These are phyloP conservation scores for Gryon sp. DNA, from an alignment of 1,140 invertebrate genomes.

Conservation along the genomic window DNA sequence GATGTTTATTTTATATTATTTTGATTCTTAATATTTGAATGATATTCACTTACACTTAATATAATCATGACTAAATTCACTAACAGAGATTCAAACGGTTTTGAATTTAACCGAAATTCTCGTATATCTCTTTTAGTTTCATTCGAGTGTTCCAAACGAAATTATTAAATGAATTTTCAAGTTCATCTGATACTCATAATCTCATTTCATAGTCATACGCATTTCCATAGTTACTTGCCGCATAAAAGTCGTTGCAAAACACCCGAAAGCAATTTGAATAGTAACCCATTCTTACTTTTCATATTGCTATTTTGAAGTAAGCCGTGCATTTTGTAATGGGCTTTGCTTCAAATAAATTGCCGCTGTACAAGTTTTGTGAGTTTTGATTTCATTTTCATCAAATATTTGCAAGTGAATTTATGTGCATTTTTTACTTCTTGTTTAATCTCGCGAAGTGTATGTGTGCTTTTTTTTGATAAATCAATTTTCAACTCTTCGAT, in stretches of 20 bases:
- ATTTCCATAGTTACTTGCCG: constrained; percentile 1
- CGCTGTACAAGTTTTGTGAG: not conserved
- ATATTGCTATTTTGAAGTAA: constrained; percentile 3
- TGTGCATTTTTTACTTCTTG: constrained; percentile 2
- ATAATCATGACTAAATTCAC: constrained; percentile 22
- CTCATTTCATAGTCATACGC: constrained; percentile 9
- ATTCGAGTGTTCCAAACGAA: constrained; percentile 2
- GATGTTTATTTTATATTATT: constrained; percentile 20
- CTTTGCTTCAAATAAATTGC: not conserved
- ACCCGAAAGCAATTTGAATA: constrained; percentile 26
- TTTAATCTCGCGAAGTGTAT: constrained; percentile 19
- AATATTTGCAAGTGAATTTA: constrained; percentile 11
- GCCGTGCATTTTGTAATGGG: not conserved
- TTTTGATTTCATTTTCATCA: constrained; percentile 26
- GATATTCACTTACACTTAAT: constrained; percentile 27
- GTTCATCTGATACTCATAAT: constrained; percentile 32
- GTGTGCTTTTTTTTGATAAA: too few species aligned
- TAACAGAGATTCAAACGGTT: constrained; percentile 7
- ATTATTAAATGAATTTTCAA: constrained; percentile 33
- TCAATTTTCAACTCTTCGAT: constrained; percentile 12
- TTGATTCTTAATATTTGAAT: constrained; percentile 26
- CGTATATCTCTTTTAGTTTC: constrained; percentile 17
- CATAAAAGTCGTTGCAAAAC: too few species aligned
- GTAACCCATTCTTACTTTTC: constrained; percentile 3
- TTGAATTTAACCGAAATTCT: constrained; percentile 30